These are phyloP conservation scores for Ambastaia sidthimunki DNA, from an alignment of 2,797 vertebrate species.

Conservation along the genomic window DNA sequence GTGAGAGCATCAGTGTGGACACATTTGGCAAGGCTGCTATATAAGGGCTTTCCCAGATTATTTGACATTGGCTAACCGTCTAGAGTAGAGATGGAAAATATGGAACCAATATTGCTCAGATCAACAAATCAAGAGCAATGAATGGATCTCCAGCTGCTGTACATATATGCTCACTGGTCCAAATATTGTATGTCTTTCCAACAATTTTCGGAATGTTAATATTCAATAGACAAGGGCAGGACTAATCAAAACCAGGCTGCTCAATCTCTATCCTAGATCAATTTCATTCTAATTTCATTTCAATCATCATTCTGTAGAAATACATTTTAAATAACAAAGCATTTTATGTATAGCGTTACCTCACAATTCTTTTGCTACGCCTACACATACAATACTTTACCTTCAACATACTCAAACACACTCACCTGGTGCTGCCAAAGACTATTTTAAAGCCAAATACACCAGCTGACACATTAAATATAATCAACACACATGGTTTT, in stretches of 20 bases:
- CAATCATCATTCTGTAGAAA: neutral
- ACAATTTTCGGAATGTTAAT: constrained; percentile 15
- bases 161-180: neutral
- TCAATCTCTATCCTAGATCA: neutral
- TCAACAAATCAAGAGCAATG: constrained; percentile 30
- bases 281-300: no score
- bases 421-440: constrained; percentile 47
- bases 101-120: constrained; percentile 16
- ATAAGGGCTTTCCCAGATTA: constrained; percentile 25
- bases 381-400: constrained; percentile 4
- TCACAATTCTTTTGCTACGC: neutral
- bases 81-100: constrained; percentile 21
- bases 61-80: neutral
- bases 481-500: constrained; percentile 12
- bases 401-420: constrained; percentile 1
- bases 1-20: neutral
- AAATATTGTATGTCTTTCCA: constrained; percentile 11
- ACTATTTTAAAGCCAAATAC: constrained; percentile 47
- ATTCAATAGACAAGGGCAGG: neutral
- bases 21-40: constrained; percentile 1
- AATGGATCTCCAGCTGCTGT: constrained; percentile 21
- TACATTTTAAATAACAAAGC: neutral
- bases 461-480: constrained; percentile 40
- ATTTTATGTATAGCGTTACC: neutral
- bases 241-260: neutral